Percentiles rank a stretch among this genome's conserved stretches.
These are phyloP conservation scores for Phenganax marumi DNA, from an alignment of 92 coral and sea anemone species.

Conservation along the genomic window DNA sequence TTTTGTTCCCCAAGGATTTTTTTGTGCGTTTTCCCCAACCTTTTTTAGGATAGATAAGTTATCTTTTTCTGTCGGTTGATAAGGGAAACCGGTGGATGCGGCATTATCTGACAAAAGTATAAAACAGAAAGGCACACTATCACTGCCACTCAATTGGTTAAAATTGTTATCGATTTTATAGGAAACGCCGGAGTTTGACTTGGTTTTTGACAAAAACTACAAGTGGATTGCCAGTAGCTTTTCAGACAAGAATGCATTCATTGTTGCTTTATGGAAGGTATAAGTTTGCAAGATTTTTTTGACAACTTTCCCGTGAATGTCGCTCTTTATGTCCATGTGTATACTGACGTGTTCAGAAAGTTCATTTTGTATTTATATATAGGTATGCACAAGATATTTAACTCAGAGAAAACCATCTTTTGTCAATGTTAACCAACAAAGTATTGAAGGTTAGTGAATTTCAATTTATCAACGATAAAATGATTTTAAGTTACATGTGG, in stretches of 20 bases:
- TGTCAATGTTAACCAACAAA: conserved; percentile 67
- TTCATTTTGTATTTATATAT: background rate
- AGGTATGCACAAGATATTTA: conserved; percentile 62
- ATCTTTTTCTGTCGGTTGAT: too few species aligned
- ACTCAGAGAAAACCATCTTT: conserved; percentile 84
- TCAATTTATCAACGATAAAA: background rate
- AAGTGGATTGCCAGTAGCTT: conserved; percentile 97
- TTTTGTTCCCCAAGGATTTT: too few species aligned
- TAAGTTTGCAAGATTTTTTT: background rate
- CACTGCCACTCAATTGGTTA: too few species aligned
- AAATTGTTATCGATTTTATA: background rate
- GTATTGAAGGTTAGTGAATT: conserved; percentile 69
- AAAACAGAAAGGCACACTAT: too few species aligned
- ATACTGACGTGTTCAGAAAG: background rate
- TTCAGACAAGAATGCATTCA: conserved; percentile 81
- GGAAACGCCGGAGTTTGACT: conserved; percentile 94
- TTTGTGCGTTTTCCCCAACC: too few species aligned
- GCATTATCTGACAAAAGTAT: too few species aligned
- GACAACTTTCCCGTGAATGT: background rate
- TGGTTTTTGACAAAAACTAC: conserved; percentile 91
- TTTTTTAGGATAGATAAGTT: too few species aligned
- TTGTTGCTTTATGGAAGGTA: conserved; percentile 85
- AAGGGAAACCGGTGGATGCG: too few species aligned
- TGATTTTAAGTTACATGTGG: too few species aligned
- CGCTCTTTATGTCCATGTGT: conserved; percentile 32